Conservation (phyloP, 2,113 vertebrate species). For the Tachysurus vachellii region DNA sequence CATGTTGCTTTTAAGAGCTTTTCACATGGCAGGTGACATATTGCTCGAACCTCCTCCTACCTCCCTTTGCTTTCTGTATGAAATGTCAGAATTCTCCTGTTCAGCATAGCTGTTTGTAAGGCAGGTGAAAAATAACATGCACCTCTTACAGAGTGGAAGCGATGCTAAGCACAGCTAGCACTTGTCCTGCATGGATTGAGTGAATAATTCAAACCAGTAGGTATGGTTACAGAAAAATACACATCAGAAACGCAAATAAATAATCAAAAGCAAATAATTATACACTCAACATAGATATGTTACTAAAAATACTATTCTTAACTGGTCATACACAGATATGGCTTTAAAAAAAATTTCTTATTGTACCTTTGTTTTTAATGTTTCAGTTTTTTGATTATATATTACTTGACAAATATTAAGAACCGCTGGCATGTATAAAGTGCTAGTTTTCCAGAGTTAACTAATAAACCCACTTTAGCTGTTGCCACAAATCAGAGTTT, state of each 20-base stretch:
- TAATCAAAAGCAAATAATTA: conserved; percentile 4
- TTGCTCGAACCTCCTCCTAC: neutral
- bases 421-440: neutral
- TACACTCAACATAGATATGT: neutral
- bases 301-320: neutral
- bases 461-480: neutral
- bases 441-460: neutral
- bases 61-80: neutral
- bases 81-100: conserved; percentile 25
- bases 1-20: conserved; percentile 33
- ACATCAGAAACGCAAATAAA: neutral
- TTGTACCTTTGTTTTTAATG: neutral
- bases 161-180: neutral
- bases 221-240: neutral
- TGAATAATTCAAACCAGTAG: neutral
- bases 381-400: neutral
- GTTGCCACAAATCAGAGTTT: neutral
- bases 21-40: conserved; percentile 28
- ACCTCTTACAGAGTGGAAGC: neutral
- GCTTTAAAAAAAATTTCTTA: neutral
- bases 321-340: neutral
- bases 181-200: neutral
- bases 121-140: conserved; percentile 13
- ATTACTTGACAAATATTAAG: neutral
- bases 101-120: conserved; percentile 12